A percentile compares a stretch with the other conserved stretches of the same genome.
Evolutionary conservation across 2,113 vertebrate genomes (phyloP).

Genomic region (Gulo gulo): DNA sequence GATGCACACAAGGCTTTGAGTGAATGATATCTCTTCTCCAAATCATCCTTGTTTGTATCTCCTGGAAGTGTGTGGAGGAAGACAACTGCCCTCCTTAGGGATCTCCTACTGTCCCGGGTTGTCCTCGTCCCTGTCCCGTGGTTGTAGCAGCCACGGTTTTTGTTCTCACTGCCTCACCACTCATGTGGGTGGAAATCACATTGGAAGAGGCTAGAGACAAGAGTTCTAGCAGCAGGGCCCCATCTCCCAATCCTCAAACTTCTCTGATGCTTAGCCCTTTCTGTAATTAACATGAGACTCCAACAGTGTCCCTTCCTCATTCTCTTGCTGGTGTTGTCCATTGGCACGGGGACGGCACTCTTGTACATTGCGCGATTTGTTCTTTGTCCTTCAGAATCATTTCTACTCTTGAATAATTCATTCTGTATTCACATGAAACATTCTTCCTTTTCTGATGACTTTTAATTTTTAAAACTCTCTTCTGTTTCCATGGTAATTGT

Average conservation of each 20-base stretch:
- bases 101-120: not conserved
- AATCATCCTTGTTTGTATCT: not conserved
- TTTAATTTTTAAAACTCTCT: not conserved
- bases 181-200: not conserved
- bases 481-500: slow-evolving; percentile 34
- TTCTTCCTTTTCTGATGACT: slow-evolving; percentile 32
- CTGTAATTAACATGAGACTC: not conserved
- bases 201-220: not conserved
- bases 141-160: not conserved
- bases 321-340: not conserved
- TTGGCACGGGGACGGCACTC: not conserved
- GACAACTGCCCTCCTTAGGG: not conserved
- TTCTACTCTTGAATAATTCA: slow-evolving; percentile 17
- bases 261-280: not conserved
- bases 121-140: too few species aligned
- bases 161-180: not conserved
- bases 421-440: not conserved
- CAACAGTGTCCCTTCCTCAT: not conserved
- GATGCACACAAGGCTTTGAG: not conserved
- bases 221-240: not conserved
- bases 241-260: not conserved
- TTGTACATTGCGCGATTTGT: not conserved
- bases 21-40: not conserved
- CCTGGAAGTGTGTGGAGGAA: not conserved
- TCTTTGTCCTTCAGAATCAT: slow-evolving; percentile 14